Evolutionary conservation across 2,113 vertebrate species (phyloP).

Genomic region (Corapipo altera): DNA sequence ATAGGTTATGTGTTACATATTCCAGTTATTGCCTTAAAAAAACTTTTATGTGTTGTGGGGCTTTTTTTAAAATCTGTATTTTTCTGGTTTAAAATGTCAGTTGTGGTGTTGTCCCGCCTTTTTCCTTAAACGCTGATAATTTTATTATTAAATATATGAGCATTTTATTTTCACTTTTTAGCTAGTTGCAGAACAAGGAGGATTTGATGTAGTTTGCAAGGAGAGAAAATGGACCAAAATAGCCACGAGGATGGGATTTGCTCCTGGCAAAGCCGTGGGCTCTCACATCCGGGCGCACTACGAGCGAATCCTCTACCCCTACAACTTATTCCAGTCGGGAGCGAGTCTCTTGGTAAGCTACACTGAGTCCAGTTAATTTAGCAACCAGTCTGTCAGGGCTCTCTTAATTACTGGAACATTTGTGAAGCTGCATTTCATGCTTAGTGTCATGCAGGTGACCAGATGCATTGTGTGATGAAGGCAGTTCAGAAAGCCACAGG

Average conservation of each 20-base stretch:
- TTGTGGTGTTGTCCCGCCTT: not conserved
- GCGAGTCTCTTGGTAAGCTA: slow-evolving; percentile 89
- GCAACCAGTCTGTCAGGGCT: not conserved
- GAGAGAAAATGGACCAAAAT: slow-evolving; percentile 97
- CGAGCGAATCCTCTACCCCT: slow-evolving; percentile 92
- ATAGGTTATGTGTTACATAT: not conserved
- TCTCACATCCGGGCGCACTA: slow-evolving; percentile 95
- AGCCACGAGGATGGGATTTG: slow-evolving; percentile 91
- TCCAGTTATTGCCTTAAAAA: not conserved
- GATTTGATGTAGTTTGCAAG: slow-evolving; percentile 90
- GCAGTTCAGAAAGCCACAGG: not conserved
- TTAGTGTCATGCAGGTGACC: not conserved
- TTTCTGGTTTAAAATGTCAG: not conserved
- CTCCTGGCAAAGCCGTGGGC: slow-evolving; percentile 93
- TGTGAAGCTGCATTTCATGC: not conserved
- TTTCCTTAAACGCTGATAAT: not conserved
- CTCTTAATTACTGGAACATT: not conserved
- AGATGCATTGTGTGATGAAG: not conserved
- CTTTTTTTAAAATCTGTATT: not conserved
- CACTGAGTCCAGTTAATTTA: not conserved
- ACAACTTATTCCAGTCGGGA: slow-evolving; percentile 92
- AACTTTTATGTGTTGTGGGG: rapidly evolving
- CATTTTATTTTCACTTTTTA: slow-evolving; percentile 60
- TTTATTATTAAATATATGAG: not conserved
- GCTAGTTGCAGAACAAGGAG: slow-evolving; percentile 96